A percentile compares a stretch with the other conserved stretches of the same genome.
Conservation (phyloP, 2,797 vertebrate species). For the Tarsius wallacei region DNA sequence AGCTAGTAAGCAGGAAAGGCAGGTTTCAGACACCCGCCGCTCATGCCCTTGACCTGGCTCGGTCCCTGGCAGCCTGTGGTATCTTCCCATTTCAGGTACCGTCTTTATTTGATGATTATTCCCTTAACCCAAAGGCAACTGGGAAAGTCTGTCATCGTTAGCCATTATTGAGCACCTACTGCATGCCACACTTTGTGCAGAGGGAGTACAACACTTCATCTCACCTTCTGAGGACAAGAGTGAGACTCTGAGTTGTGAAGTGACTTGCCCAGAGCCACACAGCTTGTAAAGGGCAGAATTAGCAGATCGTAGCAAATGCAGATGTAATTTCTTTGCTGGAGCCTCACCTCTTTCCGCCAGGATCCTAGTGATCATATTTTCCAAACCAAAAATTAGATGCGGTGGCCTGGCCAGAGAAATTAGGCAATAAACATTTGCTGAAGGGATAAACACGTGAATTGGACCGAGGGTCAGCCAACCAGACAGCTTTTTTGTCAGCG, state of each 20-base stretch:
- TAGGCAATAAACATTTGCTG: neutral
- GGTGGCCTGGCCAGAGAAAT: neutral
- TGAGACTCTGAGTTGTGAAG: neutral
- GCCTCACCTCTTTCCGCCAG: neutral
- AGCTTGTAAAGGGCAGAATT: neutral
- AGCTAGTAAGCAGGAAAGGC: neutral
- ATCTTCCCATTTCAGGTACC: no score
- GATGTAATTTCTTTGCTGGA: neutral
- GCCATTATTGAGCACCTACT: neutral
- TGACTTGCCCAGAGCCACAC: neutral
- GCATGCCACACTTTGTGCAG: accelerated
- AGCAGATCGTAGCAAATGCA: neutral
- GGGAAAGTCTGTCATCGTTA: neutral
- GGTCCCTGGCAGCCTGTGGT: accelerated
- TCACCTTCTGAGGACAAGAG: neutral
- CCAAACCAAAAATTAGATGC: neutral
- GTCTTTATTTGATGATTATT: neutral
- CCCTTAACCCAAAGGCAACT: neutral
- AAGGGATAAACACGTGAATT: neutral
- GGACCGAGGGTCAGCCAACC: accelerated
- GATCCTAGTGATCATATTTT: neutral
- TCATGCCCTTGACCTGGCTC: accelerated
- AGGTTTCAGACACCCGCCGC: neutral
- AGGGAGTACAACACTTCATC: accelerated
- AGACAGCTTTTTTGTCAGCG: neutral